phyloP scores from a whole-genome alignment of 2,888 invertebrate species.

The Ectobius pallidus region DNA sequence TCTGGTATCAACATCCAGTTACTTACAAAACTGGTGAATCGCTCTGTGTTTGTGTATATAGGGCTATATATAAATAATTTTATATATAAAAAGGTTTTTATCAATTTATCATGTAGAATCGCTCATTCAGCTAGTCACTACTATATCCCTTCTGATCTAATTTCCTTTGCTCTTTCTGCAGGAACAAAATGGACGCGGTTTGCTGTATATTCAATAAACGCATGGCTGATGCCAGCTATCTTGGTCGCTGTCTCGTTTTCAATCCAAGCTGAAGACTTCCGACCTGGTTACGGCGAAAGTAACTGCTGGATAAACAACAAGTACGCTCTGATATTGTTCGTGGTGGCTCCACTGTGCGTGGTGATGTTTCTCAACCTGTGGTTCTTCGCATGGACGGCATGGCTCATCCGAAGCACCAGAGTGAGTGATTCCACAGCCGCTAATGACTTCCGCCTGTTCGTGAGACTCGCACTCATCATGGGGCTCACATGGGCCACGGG shows the following conservation, averaged over 20 bases:
- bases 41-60: no score
- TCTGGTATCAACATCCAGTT: no score
- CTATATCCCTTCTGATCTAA: no score
- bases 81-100: no score
- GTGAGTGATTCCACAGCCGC: neutral
- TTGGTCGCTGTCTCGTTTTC: neutral
- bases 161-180: no score
- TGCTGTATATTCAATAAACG: neutral
- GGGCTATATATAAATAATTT: no score
- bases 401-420: neutral
- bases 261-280: neutral
- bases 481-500: slow-evolving; percentile 3
- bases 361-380: neutral
- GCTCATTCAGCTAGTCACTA: no score
- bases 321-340: neutral
- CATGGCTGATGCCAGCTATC: neutral
- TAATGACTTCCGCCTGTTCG: neutral
- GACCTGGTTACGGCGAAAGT: neutral
- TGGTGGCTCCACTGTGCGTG: neutral
- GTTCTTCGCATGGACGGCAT: neutral
- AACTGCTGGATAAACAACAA: neutral
- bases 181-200: neutral
- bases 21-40: no score
- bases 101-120: no score
- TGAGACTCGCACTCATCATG: neutral